Base-by-base conservation (phyloP, 2,113 vertebrate species). In the Turdus rufiventris region DNA sequence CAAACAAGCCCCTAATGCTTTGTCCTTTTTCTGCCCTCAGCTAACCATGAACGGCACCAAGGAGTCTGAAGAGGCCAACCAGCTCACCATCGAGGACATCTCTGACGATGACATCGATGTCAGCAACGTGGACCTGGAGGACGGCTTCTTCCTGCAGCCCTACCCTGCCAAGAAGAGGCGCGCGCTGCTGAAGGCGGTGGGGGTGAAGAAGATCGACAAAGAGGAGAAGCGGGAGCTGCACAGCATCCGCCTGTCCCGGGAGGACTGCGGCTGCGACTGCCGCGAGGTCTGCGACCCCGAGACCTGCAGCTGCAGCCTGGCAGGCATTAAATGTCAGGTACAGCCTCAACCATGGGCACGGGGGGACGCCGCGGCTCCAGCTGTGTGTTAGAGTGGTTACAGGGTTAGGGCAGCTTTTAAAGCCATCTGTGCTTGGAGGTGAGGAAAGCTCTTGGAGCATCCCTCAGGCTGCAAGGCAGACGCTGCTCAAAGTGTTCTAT, bases 241-340 rank as follows among this genome's bases (percentile, higher is more conserved):
- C 29, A 98, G 97, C 34, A 98, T 99, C 93, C 98, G 99, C 45
- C 97, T 98, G 48, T 99, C 99, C 45, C 98, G 99, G 63, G 98
- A 99, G 93, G 98, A 99, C 94, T 99, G 99, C 0, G 99, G 99
- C 58, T 99, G 99, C 0, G 97, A 97, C 97, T 99, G 99, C 65
- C 98, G 98, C 66, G 97, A 98, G 63, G 98, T 99, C 96, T 99
- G 99, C 16, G 99, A 99, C 79, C 99, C 99, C 0, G 99, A 99
- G 97, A 99, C 98, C 42, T 99, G 99, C 97, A 98, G 98, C 98
- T 99, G 99, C 96, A 99, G 98, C 95, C 94, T 99, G 88, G 99
- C 99, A 0, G 99, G 99, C 90, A 99, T 99, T 93, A 99, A 99
- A 71, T 99, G 99, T 97, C 99, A 99, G 99, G 99, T 99, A 96